phyloP scores from a whole-genome alignment of 2,113 vertebrate species.

The Sylvietta virens region DNA sequence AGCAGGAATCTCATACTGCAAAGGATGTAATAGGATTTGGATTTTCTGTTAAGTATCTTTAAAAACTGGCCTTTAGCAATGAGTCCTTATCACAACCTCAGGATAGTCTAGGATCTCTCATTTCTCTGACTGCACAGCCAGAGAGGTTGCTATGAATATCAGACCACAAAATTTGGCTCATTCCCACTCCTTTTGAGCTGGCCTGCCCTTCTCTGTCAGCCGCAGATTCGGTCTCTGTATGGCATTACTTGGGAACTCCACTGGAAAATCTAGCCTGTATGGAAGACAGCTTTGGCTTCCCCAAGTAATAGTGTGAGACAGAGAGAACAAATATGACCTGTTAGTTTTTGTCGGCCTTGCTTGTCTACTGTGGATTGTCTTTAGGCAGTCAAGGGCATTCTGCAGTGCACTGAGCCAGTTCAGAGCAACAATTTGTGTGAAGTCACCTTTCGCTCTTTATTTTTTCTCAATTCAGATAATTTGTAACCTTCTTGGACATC shows the following conservation, averaged over 20 bases:
- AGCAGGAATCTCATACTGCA: rapidly evolving
- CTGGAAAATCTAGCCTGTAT: background rate
- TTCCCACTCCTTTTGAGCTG: background rate
- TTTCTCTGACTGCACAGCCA: background rate
- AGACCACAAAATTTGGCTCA: background rate
- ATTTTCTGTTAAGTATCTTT: background rate
- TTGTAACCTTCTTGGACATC: background rate
- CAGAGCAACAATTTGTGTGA: background rate
- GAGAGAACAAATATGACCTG: rapidly evolving
- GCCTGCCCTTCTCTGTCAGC: background rate
- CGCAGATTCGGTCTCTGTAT: background rate
- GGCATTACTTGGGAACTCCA: background rate
- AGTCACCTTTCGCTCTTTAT: background rate
- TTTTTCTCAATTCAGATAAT: background rate
- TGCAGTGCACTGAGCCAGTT: background rate
- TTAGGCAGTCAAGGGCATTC: background rate
- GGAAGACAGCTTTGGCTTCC: background rate
- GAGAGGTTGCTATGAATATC: background rate
- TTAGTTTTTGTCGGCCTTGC: background rate
- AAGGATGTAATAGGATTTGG: background rate
- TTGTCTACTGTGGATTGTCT: background rate
- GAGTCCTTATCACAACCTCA: background rate
- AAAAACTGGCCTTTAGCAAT: background rate
- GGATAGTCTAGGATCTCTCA: background rate
- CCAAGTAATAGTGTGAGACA: background rate